These are phyloP conservation scores for Enteromius treurensis DNA, from an alignment of 2,797 vertebrate genomes.

Conservation along the genomic window DNA sequence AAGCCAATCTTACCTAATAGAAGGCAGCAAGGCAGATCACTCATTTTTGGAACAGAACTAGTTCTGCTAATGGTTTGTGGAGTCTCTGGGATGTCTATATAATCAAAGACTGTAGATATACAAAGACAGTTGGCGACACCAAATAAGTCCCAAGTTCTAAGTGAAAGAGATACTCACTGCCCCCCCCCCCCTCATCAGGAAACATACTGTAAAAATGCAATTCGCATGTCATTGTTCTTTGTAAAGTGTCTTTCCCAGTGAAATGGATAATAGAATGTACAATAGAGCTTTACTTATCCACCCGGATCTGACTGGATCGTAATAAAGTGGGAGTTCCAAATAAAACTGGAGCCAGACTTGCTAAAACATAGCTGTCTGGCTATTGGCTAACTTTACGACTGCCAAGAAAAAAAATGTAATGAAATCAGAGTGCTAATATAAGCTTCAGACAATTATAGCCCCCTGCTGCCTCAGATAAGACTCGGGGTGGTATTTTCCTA, in stretches of 20 bases:
- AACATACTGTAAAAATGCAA: neutral
- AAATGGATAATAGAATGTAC: neutral
- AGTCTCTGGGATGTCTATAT: neutral
- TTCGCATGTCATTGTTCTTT: neutral
- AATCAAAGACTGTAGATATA: neutral
- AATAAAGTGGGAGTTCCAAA: neutral
- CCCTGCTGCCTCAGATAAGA: slow-evolving; percentile 11
- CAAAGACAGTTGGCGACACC: neutral
- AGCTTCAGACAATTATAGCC: slow-evolving; percentile 19
- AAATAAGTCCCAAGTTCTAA: neutral
- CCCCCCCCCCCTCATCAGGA: neutral
- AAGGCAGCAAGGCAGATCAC: neutral
- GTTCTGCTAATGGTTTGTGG: neutral
- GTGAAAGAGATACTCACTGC: neutral
- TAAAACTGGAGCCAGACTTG: neutral
- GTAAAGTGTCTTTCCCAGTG: neutral
- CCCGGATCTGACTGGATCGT: neutral
- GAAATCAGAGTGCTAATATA: slow-evolving; percentile 18
- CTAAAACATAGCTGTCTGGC: neutral
- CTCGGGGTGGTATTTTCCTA: slow-evolving; percentile 26
- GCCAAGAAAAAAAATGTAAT: neutral
- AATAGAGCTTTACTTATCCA: neutral
- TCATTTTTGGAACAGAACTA: neutral
- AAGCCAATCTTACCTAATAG: neutral
- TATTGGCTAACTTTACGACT: slow-evolving; percentile 1